Evolutionary conservation across 2,113 vertebrate genomes (phyloP).

Genomic region (Pteropus alecto): DNA sequence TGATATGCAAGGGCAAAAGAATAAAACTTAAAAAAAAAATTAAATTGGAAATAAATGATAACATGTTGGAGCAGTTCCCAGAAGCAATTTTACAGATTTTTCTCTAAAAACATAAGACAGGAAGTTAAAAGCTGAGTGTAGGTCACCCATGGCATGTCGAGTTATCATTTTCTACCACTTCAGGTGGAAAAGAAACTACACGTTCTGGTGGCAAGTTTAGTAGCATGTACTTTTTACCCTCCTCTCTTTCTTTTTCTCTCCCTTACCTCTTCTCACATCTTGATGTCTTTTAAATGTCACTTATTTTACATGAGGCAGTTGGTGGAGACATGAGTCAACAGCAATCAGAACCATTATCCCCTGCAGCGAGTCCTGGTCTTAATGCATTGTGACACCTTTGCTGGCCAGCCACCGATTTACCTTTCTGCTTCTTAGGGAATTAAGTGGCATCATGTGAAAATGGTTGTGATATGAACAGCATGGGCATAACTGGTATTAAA

Average conservation of each 20-base stretch:
- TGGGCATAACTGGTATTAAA: conserved; percentile 96
- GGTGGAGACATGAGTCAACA: conserved; percentile 91
- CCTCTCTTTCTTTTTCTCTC: conserved; percentile 69
- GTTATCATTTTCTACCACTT: conserved; percentile 89
- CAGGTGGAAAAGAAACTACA: conserved; percentile 82
- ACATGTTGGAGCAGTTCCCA: conserved; percentile 93
- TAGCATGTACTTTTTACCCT: conserved; percentile 67
- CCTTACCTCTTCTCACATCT: conserved; percentile 89
- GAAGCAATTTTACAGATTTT: conserved; percentile 92
- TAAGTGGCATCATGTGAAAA: conserved; percentile 97
- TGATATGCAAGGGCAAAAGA: conserved; percentile 89
- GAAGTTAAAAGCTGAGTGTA: conserved; percentile 88
- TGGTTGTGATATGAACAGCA: conserved; percentile 98
- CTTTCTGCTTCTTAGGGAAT: conserved; percentile 94
- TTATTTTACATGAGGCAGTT: conserved; percentile 96
- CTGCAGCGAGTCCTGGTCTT: conserved; percentile 90
- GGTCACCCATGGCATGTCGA: conserved; percentile 88
- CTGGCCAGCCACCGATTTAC: conserved; percentile 90
- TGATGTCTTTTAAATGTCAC: conserved; percentile 96
- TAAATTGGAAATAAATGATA: conserved; percentile 94
- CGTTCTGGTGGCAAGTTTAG: conserved; percentile 87
- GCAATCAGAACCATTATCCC: conserved; percentile 96
- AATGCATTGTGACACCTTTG: conserved; percentile 93
- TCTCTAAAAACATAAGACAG: conserved; percentile 87
- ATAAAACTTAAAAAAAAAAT: conserved; percentile 84